Base-by-base conservation (phyloP, 2,113 vertebrate genomes). In the Romanogobio albipinnatus region DNA sequence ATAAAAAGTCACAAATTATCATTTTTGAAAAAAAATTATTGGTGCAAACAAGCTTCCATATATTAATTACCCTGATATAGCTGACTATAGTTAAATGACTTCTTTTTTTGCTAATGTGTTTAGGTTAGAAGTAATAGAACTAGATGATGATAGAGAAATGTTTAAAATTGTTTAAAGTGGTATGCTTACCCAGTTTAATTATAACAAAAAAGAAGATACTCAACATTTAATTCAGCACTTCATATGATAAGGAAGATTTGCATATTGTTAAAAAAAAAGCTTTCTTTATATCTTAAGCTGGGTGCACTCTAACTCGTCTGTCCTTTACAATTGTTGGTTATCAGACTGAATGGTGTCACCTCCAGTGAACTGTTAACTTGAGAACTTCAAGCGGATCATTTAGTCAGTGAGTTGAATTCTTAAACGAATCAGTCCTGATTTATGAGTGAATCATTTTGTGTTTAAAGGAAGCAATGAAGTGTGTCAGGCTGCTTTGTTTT, bases 161-260 rank as follows among this genome's bases (percentile, higher is more conserved):
- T 15, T n/a, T 15, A 5, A 61, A 47, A 73, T 47, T 22, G 10
- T n/a, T n/a, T n/a, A n/a, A 73, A 73, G 70, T 13, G 70, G 22
- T 47, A 45, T 5, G 1, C 43, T 47, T 43, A 15, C n/a, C 11
- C 2, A 24, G 43, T 26, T 74, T 26, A 49, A 74, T 74, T 47
- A 74, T 4, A 43, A 15, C 5, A 24, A 73, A 71, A 70, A 73
- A 74, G 13, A 45, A 24, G 11, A 43, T 43, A 5, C 19, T 43
- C 36, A 49, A 43, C 36, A 9, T 49, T 74, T 74, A 74, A 74
- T 74, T 74, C 71, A 49, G 43, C 43, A 49, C n/a, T 49, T 74
- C 22, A 43, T 6, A 43, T 36, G 3, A 68, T 9, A 19, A n/a
- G 19, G 22, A 43, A 71, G 68, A 70, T 71, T 71, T 71, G 36